Evolutionary conservation across 2,113 vertebrate genomes (phyloP).

Genomic region (Corvus cornix): DNA sequence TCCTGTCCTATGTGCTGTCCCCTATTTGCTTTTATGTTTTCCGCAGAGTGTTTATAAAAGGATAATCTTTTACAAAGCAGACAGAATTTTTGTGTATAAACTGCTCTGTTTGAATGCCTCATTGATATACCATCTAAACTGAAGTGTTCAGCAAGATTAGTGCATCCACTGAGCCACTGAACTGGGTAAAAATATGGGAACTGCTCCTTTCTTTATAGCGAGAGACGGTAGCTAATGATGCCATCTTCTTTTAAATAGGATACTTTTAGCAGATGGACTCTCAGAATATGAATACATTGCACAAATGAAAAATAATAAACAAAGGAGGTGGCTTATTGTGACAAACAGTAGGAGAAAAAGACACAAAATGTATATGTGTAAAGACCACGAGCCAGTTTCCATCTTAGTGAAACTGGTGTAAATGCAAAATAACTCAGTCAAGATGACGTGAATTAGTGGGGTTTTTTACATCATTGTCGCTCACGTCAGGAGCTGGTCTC

Average conservation of each 20-base stretch:
- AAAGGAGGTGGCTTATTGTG: constrained; percentile 36
- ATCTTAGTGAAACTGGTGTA: neutral
- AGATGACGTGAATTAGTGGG: neutral
- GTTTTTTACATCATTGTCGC: neutral
- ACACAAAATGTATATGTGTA: neutral
- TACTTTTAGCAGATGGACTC: constrained; percentile 82
- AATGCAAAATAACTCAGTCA: constrained; percentile 13
- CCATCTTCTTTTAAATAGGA: constrained; percentile 73
- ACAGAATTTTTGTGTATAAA: constrained; percentile 85
- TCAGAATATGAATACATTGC: constrained; percentile 67
- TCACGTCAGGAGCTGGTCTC: neutral
- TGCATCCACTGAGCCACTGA: constrained; percentile 75
- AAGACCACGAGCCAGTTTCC: neutral
- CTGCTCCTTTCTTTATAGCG: constrained; percentile 66
- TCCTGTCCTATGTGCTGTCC: constrained; percentile 83
- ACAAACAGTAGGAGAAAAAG: constrained; percentile 10
- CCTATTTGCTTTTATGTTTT: constrained; percentile 86
- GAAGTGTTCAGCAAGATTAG: constrained; percentile 85
- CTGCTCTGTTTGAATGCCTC: constrained; percentile 81
- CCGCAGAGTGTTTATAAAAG: constrained; percentile 85
- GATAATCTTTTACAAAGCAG: constrained; percentile 89
- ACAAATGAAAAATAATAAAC: constrained; percentile 56
- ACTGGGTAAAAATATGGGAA: constrained; percentile 78
- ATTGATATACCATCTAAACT: constrained; percentile 84
- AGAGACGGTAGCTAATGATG: constrained; percentile 69